phyloP scores from a whole-genome alignment of 2,888 invertebrate genomes.

The Archaeoteleia sp. region DNA sequence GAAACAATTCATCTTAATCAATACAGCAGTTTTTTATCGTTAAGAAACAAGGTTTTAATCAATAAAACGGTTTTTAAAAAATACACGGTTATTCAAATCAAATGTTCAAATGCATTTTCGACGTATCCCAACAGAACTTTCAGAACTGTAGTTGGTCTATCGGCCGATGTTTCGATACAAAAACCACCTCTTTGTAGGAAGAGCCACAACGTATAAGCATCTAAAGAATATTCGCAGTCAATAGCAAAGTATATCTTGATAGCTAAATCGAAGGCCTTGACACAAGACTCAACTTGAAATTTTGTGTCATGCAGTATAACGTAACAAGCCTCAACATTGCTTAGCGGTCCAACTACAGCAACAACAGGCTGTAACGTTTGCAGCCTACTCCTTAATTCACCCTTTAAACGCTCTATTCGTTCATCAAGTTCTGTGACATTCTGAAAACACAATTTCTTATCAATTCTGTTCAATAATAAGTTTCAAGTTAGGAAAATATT shows the following conservation, averaged over 20 bases:
- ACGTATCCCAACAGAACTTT: conserved; percentile 10
- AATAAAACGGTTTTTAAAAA: too few species aligned
- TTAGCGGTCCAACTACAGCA: not conserved
- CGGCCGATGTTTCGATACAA: not conserved
- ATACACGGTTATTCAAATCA: too few species aligned
- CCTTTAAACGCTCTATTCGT: not conserved
- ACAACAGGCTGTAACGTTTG: not conserved
- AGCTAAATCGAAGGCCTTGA: conserved; percentile 12
- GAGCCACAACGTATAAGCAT: conserved; percentile 8
- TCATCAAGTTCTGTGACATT: not conserved
- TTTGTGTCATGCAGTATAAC: conserved; percentile 10
- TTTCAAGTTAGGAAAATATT: too few species aligned
- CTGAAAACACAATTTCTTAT: too few species aligned
- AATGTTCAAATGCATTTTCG: not conserved
- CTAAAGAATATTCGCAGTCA: conserved; percentile 5
- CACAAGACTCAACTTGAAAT: conserved; percentile 2
- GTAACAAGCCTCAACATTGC: conserved; percentile 4
- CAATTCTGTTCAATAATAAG: too few species aligned
- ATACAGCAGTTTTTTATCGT: too few species aligned
- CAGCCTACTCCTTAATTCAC: too few species aligned
- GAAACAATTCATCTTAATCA: not conserved
- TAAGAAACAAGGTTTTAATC: too few species aligned
- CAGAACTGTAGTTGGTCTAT: not conserved
- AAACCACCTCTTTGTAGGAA: conserved; percentile 12
- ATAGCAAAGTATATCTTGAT: conserved; percentile 11